phyloP scores from a whole-genome alignment of 2,888 invertebrate genomes.

The Diarsia dahlii region DNA sequence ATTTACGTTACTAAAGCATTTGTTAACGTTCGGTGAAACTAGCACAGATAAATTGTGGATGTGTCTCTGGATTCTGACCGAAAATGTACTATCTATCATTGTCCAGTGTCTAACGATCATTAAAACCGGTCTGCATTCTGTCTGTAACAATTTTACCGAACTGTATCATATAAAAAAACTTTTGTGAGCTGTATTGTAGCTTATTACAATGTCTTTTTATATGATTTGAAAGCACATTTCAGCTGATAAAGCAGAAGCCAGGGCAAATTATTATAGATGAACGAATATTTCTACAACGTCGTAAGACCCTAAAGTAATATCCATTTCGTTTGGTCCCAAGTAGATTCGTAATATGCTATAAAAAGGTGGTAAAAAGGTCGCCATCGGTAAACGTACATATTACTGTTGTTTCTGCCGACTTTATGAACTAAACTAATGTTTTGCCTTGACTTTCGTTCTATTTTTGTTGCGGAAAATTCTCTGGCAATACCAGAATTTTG shows the following conservation, averaged over 20 bases:
- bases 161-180: not conserved
- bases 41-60: not conserved
- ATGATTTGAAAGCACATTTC: conserved; percentile 7
- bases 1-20: too few relatives aligned
- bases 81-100: not conserved
- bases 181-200: not conserved
- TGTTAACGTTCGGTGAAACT: not conserved
- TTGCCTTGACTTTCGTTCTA: not conserved
- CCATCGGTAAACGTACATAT: conserved; percentile 47
- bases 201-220: not conserved
- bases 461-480: conserved; percentile 1
- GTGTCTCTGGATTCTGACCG: not conserved
- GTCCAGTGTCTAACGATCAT: not conserved
- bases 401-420: conserved; percentile 49
- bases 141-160: not conserved
- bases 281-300: conserved; percentile 41
- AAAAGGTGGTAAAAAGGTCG: conserved; percentile 65
- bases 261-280: conserved; percentile 31
- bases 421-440: conserved; percentile 32
- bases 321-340: conserved; percentile 47
- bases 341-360: conserved; percentile 60
- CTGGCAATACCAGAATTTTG: not conserved
- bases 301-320: conserved; percentile 47
- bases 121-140: not conserved
- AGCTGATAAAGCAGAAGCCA: not conserved